Evolutionary conservation across 2,888 invertebrate species (phyloP).

Genomic region (Acrobasis suavella): DNA sequence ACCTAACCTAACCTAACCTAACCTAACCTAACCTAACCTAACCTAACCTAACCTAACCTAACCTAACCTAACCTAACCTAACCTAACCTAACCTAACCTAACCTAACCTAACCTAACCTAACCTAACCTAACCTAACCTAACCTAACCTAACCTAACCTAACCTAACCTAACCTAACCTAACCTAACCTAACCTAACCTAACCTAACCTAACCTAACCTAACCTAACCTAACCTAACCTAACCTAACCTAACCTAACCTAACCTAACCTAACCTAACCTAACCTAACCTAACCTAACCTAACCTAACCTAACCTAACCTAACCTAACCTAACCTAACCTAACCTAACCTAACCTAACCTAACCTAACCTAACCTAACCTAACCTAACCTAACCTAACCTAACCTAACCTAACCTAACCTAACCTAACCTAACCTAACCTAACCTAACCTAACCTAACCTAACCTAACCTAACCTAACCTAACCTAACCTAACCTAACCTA

Average conservation of each 20-base stretch:
- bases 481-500: slow-evolving; percentile 33
- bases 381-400: slow-evolving; percentile 30
- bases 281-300: slow-evolving; percentile 29
- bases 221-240: slow-evolving; percentile 28
- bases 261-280: slow-evolving; percentile 29
- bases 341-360: slow-evolving; percentile 27
- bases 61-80: too few relatives aligned
- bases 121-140: slow-evolving; percentile 33
- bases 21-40: too few relatives aligned
- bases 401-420: slow-evolving; percentile 36
- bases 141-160: slow-evolving; percentile 33
- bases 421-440: slow-evolving; percentile 37
- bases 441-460: slow-evolving; percentile 37
- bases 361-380: slow-evolving; percentile 25
- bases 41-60: too few relatives aligned
- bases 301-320: slow-evolving; percentile 29
- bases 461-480: slow-evolving; percentile 33
- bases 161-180: slow-evolving; percentile 26
- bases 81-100: slow-evolving; percentile 29
- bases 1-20: too few relatives aligned
- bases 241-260: slow-evolving; percentile 30
- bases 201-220: slow-evolving; percentile 29
- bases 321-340: slow-evolving; percentile 29
- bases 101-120: slow-evolving; percentile 32
- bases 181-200: slow-evolving; percentile 29